Conservation (phyloP, 2,888 invertebrate species). For the Euzophera pinguis region DNA sequence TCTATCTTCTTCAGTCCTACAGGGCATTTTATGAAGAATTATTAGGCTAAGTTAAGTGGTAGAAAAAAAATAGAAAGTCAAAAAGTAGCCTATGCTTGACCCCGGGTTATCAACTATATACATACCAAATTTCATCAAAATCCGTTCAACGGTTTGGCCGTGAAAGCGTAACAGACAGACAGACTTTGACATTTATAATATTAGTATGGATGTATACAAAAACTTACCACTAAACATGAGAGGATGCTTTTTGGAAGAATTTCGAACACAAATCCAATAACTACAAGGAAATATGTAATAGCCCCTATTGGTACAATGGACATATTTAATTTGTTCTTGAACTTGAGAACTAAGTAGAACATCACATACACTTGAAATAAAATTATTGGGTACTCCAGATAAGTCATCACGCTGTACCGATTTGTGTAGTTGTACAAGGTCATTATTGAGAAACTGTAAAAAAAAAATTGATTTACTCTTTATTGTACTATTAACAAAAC, state of each 20-base stretch:
- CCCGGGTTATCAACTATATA: no score
- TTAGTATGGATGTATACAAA: neutral
- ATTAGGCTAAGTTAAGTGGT: no score
- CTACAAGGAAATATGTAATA: constrained; percentile 47
- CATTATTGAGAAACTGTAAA: constrained; percentile 88
- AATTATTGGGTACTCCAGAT: constrained; percentile 91
- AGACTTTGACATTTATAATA: no score
- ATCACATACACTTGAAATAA: constrained; percentile 87
- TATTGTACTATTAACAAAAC: no score
- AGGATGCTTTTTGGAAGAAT: constrained; percentile 71
- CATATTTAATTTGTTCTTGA: constrained; percentile 78
- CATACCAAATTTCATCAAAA: no score
- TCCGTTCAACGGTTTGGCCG: no score
- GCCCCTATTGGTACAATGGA: constrained; percentile 40
- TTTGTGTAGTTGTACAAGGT: constrained; percentile 89
- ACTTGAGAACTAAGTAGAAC: constrained; percentile 85
- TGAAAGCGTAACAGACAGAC: no score
- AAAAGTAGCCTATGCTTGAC: no score
- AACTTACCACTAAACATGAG: constrained; percentile 83
- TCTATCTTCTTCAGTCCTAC: no score
- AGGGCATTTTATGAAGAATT: constrained; percentile 6
- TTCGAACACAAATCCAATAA: constrained; percentile 43
- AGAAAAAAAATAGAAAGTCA: no score
- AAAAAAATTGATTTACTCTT: no score
- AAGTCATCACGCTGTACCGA: constrained; percentile 86